Conservation (phyloP, 1,140 invertebrate genomes). For the Leptopilina clavipes region DNA sequence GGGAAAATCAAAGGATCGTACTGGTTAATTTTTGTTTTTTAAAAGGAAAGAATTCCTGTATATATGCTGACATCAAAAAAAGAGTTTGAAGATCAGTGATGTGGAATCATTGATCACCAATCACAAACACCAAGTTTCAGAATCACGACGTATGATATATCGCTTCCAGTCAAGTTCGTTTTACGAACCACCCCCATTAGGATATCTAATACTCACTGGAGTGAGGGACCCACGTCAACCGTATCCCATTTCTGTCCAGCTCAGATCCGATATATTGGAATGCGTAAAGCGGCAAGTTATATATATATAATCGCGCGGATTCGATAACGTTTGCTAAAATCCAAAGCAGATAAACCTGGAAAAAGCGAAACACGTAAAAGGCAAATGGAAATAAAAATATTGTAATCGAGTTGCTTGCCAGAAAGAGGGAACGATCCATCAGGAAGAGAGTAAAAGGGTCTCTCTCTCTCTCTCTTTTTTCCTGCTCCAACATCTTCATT, state of each 20-base stretch:
- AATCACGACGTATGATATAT: conserved; percentile 31
- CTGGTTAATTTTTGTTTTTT: not conserved
- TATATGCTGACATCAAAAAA: not conserved
- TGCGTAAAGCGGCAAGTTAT: conserved; percentile 1
- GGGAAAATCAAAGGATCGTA: not conserved
- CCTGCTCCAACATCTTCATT: conserved; percentile 48
- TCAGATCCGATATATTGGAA: conserved; percentile 35
- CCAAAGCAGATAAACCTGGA: not conserved
- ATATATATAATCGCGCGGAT: conserved; percentile 20
- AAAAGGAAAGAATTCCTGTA: not conserved
- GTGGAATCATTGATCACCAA: conserved; percentile 23
- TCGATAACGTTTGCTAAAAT: conserved; percentile 35
- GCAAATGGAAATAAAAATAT: conserved; percentile 1
- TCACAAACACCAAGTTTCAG: not conserved
- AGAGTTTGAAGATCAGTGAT: not conserved
- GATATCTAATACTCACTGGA: conserved; percentile 55
- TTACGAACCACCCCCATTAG: conserved; percentile 51
- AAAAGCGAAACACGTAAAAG: conserved; percentile 14
- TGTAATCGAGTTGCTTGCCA: conserved; percentile 25
- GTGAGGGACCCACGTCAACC: conserved; percentile 49
- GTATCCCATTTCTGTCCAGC: conserved; percentile 61
- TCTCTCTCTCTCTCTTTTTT: conserved; percentile 31
- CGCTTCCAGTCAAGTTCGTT: conserved; percentile 31
- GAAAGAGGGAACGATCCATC: conserved; percentile 12
- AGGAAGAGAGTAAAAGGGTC: not conserved